Evolutionary conservation across 2,797 vertebrate genomes (phyloP).

Genomic region (Fistularia commersonii): DNA sequence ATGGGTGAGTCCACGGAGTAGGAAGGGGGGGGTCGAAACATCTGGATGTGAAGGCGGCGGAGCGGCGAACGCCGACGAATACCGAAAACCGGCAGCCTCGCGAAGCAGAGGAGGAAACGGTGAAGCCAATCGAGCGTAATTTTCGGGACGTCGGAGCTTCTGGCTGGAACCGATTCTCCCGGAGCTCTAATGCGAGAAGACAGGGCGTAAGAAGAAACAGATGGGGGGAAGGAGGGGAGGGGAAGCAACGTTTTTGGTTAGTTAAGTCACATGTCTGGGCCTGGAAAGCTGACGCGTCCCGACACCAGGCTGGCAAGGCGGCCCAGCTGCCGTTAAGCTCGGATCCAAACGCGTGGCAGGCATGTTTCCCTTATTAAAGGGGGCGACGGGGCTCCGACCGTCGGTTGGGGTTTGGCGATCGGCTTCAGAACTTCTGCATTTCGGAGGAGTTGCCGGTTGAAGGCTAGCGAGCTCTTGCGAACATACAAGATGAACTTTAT

Average conservation of each 20-base stretch:
- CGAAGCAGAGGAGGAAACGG: too few species aligned
- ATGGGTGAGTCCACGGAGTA: slow-evolving; percentile 84
- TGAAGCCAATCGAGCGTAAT: slow-evolving; percentile 44
- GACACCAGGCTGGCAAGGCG: slow-evolving; percentile 37
- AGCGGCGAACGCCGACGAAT: too few species aligned
- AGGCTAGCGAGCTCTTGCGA: too few species aligned
- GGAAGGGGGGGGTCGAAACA: slow-evolving; percentile 4
- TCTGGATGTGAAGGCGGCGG: background rate
- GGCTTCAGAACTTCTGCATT: too few species aligned
- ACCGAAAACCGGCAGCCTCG: too few species aligned
- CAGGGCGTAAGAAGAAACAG: slow-evolving; percentile 45
- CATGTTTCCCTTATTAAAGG: slow-evolving; percentile 32
- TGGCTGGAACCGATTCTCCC: slow-evolving; percentile 49
- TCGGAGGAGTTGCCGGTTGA: too few species aligned
- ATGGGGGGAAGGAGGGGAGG: slow-evolving; percentile 38
- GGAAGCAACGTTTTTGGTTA: slow-evolving; percentile 27
- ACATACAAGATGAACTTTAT: too few species aligned
- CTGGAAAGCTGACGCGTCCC: slow-evolving; percentile 23
- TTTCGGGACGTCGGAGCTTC: slow-evolving; percentile 52
- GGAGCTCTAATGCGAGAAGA: slow-evolving; percentile 45
- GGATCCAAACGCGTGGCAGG: slow-evolving; percentile 26
- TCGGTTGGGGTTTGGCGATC: too few species aligned
- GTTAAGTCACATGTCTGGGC: slow-evolving; percentile 30
- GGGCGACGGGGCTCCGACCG: too few species aligned
- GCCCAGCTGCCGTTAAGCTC: slow-evolving; percentile 18